Base-by-base conservation (phyloP, 2,113 vertebrate genomes). In the Aleadryas rufinucha region DNA sequence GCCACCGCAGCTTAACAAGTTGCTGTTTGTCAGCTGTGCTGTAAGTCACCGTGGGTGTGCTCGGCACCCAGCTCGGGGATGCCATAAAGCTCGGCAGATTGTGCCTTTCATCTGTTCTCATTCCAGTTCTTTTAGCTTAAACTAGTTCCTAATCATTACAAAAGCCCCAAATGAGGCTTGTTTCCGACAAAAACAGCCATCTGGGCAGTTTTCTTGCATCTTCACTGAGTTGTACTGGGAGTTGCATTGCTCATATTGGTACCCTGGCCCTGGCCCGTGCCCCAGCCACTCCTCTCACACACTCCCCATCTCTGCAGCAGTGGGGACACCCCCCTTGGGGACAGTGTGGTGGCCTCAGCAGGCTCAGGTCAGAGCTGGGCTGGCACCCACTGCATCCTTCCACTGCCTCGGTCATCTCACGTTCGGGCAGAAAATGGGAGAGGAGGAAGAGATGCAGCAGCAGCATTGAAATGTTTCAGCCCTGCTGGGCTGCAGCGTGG, bases 251-350 rank as follows among this genome's bases (percentile, higher is more conserved):
- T 39, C 21, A 6, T 10, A 9, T 14, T 8, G 50, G 30, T 37
- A 5, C 35, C 26, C 21, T 3, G 56, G 64, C 39, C 0, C 47
- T 13, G 7, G 5, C n/a, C 64, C 18, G 0, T 33, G 69, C 16
- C 61, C 39, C 13, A 1, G 69, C 28, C 10, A 0, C 4, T 37
- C 24, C 69, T 54, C n/a, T 16, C 0, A 0, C 41, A 2, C 20
- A 1, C 6, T 54, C 9, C 24, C n/a, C 31, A 16, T 16, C 69
- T 26, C n/a, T 75, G 87, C 78, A 53, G 61, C 70, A 5, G 2
- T 13, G 70, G 70, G 59, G 63, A 47, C 78, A 61, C 4, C 54
- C 35, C 5, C 61, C 87, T 8, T 37, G 49, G 63, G 71, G 54
- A 90, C 79, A 90, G 47, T 47, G 1, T 3, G 37, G 61, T 76